phyloP scores from a whole-genome alignment of 2,113 vertebrate species.

The Phoxinus phoxinus region DNA sequence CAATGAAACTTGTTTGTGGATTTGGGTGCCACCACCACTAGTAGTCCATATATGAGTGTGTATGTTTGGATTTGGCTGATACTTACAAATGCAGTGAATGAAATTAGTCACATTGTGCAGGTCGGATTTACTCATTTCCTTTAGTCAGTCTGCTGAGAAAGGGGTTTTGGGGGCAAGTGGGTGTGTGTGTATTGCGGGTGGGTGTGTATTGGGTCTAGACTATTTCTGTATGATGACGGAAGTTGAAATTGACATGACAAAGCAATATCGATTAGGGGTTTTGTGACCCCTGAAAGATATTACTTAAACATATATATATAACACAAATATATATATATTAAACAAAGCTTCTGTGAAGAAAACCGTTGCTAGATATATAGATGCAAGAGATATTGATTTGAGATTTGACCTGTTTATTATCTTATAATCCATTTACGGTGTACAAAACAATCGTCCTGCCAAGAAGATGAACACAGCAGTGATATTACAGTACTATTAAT shows the following conservation, averaged over 20 bases:
- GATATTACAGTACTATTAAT: too few species aligned
- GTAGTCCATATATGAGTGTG: constrained; percentile 49
- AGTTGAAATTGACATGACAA: constrained; percentile 2
- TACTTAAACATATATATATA: too few species aligned
- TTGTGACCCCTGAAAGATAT: neutral
- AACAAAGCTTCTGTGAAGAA: too few species aligned
- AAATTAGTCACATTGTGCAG: constrained; percentile 54
- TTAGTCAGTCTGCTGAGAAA: constrained; percentile 51
- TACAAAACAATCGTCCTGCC: too few species aligned
- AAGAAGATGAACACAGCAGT: too few species aligned
- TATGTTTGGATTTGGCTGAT: constrained; percentile 50
- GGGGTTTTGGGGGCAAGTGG: constrained; percentile 38
- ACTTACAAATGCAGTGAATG: constrained; percentile 47
- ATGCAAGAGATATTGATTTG: too few species aligned
- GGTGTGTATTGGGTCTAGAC: constrained; percentile 7
- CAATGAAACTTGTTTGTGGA: constrained; percentile 47
- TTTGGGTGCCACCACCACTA: constrained; percentile 23
- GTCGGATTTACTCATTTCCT: constrained; percentile 58
- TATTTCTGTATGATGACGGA: neutral
- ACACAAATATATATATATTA: too few species aligned
- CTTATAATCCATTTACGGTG: too few species aligned
- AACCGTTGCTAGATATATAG: too few species aligned
- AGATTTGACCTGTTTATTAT: too few species aligned
- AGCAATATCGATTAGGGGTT: neutral
- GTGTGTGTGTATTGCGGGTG: constrained; percentile 10